Conservation (phyloP, 2,113 vertebrate species). For the Apteryx owenii region DNA sequence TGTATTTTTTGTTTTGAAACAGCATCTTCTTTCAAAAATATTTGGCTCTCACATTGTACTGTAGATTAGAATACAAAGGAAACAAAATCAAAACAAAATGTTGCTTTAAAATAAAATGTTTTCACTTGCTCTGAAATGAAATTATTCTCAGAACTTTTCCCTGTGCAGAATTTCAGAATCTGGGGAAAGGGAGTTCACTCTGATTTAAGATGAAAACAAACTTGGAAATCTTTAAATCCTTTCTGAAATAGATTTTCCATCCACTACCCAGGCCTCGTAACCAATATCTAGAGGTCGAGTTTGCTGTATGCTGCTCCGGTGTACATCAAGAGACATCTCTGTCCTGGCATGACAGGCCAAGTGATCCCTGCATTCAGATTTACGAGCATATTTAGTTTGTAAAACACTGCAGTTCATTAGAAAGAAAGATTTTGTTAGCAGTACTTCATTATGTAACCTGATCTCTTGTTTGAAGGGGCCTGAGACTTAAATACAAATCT, state of each 20-base stretch:
- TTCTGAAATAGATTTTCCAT: not conserved
- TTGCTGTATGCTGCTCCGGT: not conserved
- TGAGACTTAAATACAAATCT: constrained; percentile 19
- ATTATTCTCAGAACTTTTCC: not conserved
- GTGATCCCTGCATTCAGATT: not conserved
- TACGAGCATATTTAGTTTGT: not conserved
- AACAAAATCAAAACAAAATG: not conserved
- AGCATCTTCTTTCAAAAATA: not conserved
- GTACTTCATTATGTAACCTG: not conserved
- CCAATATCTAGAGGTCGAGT: not conserved
- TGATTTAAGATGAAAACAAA: not conserved
- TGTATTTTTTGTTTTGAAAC: not conserved
- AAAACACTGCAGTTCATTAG: not conserved
- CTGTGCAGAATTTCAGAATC: not conserved
- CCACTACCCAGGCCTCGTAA: not conserved
- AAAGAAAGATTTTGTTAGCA: constrained; percentile 1
- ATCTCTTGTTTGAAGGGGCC: not conserved
- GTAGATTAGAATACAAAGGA: not conserved
- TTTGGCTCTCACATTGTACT: not conserved
- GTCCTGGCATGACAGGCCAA: not conserved
- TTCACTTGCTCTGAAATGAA: not conserved
- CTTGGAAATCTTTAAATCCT: not conserved
- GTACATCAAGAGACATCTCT: not conserved
- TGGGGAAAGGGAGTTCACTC: not conserved
- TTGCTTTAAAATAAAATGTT: not conserved